Evolutionary conservation across 64 coral and sea anemone genomes (phyloP).

Genomic region (Montipora capricornis): DNA sequence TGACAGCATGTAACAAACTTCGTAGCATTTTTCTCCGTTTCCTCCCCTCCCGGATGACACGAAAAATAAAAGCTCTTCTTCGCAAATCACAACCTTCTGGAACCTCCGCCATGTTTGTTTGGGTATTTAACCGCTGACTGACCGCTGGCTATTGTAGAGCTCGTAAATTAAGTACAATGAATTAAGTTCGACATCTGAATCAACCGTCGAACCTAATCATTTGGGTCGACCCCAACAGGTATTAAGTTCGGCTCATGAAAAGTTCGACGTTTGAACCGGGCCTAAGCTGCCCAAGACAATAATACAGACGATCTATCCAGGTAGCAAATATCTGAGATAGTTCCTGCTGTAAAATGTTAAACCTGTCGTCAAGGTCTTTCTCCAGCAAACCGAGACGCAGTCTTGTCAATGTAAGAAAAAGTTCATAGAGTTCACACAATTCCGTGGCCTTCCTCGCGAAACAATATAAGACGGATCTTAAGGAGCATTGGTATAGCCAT

Average conservation of each 20-base stretch:
- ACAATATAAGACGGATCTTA: too few relatives aligned
- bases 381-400: conserved; percentile 45
- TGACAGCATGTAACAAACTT: conserved; percentile 24
- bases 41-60: conserved; percentile 5
- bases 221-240: conserved; percentile 7
- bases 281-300: too few relatives aligned
- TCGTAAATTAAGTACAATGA: background rate
- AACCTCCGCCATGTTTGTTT: too few relatives aligned
- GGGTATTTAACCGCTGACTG: too few relatives aligned
- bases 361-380: conserved; percentile 55
- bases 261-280: background rate
- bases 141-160: too few relatives aligned
- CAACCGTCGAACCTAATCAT: conserved; percentile 8
- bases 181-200: conserved; percentile 6
- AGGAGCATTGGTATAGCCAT: conserved; percentile 56
- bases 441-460: too few relatives aligned
- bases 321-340: background rate
- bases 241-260: background rate
- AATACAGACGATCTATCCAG: too few relatives aligned
- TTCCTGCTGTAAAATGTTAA: conserved; percentile 43
- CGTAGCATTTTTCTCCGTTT: conserved; percentile 1
- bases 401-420: background rate
- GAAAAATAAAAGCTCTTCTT: conserved; percentile 21
- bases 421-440: too few relatives aligned
- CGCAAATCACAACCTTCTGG: too few relatives aligned